These are phyloP conservation scores for Crotophaga sulcirostris DNA, from an alignment of 2,113 vertebrate species.

Conservation along the genomic window DNA sequence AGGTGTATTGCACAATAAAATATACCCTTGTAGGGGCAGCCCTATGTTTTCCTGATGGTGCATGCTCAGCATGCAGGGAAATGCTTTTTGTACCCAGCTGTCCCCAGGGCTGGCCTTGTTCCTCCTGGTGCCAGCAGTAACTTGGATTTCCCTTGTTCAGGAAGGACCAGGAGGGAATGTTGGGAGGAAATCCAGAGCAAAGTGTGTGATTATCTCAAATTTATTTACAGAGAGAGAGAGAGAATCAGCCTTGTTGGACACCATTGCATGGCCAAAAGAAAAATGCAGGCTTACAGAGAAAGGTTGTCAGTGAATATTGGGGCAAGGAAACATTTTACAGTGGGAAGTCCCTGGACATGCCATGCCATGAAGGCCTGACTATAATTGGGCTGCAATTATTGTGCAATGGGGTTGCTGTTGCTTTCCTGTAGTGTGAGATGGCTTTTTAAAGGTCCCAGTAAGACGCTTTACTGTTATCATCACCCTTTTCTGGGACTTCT, in stretches of 20 bases:
- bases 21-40: not conserved
- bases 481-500: not conserved
- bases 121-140: not conserved
- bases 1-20: not conserved
- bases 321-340: not conserved
- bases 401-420: not conserved
- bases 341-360: not conserved
- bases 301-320: not conserved
- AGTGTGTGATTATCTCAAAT: not conserved
- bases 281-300: not conserved
- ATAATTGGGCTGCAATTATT: not conserved
- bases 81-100: not conserved
- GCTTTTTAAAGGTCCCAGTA: not conserved
- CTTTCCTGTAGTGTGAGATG: not conserved
- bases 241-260: not conserved
- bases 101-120: not conserved
- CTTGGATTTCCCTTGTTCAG: not conserved
- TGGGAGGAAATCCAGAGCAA: not conserved
- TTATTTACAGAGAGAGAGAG: not conserved
- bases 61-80: not conserved
- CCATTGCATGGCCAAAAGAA: not conserved
- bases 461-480: not conserved
- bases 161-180: not conserved
- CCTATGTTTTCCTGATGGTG: fast-evolving
- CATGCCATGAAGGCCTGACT: not conserved